A percentile compares a stretch with the other conserved stretches of the same genome.
phyloP scores from a whole-genome alignment of 2,797 vertebrate species.

The Schizopygopsis malacanthus region DNA sequence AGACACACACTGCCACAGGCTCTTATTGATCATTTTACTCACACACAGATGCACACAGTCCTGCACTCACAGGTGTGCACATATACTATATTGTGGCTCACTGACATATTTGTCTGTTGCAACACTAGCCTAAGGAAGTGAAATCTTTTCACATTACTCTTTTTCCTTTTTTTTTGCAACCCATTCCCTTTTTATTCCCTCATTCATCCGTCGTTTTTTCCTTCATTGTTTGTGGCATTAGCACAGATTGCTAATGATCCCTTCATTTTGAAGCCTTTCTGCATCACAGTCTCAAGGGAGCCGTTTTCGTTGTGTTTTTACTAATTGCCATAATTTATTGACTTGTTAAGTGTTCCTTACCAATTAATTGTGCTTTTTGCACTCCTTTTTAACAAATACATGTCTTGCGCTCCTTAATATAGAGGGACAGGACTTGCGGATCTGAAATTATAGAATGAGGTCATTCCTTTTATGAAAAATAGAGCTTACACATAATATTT shows the following conservation, averaged over 20 bases:
- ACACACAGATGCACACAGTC: constrained; percentile 36
- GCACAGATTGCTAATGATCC: constrained; percentile 70
- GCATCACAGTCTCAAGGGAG: constrained; percentile 74
- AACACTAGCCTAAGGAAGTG: constrained; percentile 33
- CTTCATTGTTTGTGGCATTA: constrained; percentile 24
- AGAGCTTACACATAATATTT: background rate
- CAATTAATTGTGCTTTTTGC: constrained; percentile 79
- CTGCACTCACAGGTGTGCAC: constrained; percentile 46
- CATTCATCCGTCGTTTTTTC: background rate
- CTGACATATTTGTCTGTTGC: constrained; percentile 30
- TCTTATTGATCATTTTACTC: constrained; percentile 52
- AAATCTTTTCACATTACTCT: constrained; percentile 30
- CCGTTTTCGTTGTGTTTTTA: constrained; percentile 76
- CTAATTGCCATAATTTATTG: constrained; percentile 81
- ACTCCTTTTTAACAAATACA: constrained; percentile 58
- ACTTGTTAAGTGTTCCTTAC: constrained; percentile 81
- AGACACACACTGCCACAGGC: constrained; percentile 51
- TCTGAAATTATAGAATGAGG: background rate
- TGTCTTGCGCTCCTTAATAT: constrained; percentile 65
- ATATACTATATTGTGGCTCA: constrained; percentile 7
- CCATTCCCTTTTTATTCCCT: constrained; percentile 14
- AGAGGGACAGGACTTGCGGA: background rate
- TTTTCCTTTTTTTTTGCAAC: constrained; percentile 52
- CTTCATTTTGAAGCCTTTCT: constrained; percentile 68
- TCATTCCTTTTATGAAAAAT: background rate